Evolutionary conservation across 2,888 invertebrate genomes (phyloP), one percentile per base, ranked within the genome.

Genomic region (Lysandra coridon): DNA sequence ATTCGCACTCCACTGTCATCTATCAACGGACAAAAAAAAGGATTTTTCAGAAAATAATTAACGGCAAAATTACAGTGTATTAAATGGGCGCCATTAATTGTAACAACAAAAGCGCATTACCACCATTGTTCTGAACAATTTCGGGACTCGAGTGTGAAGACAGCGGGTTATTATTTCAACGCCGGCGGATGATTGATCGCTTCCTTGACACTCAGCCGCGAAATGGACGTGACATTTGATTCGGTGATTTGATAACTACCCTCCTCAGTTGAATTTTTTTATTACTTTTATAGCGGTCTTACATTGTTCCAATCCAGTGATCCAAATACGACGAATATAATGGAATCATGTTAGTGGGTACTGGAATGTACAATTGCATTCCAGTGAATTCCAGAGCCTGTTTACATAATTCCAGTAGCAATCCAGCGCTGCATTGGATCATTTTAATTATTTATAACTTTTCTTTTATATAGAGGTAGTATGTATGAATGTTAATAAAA

Each of bases 111-210:
- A 76, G 76, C 76, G 53, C 76, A 76, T 76, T 76, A 76, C 49
- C 30, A 2, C 23, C 75, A 76, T 80, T 80, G 57, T 73, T 74
- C 77, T 77, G 78, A 79, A 81, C 82, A 81, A 81, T 81, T 81
- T 79, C 62, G 49, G 62, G 23, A 57, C 57, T 76, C 76, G 76
- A 57, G 76, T 76, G 79, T 76, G 79, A 77, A 78, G 73, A 78
- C 80, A 80, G 79, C 75, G 79, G 75, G 73, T 76, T 73, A 73
- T 78, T 78, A 79, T 81, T 80, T 81, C 80, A 79, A 60, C 79
- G 79, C 12, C 74, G 80, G 77, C 81, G 78, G 79, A 73, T 81
- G 81, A 82, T 81, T 81, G 80, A 82, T 81, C 77, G 80, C 80
- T 81, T 81, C 80, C 82, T 81, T 80, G 79, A 80, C 79, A 76